Percentiles rank a stretch among this genome's conserved stretches.
These are phyloP conservation scores for Clupea harengus DNA, from an alignment of 2,113 vertebrate genomes.

Conservation along the genomic window DNA sequence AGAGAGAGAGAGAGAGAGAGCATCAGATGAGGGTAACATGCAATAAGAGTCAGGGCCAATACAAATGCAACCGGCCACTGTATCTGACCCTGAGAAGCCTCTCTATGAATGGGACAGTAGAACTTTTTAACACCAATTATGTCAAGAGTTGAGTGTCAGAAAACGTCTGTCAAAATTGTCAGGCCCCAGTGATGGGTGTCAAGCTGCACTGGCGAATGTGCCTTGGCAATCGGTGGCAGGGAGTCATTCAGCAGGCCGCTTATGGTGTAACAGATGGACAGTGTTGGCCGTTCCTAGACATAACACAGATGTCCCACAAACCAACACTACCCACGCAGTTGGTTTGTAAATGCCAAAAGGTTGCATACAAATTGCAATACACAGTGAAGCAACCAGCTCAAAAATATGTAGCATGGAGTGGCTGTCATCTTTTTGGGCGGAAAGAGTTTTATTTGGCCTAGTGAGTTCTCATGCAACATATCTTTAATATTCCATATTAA, in stretches of 20 bases:
- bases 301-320: neutral
- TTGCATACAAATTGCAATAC: neutral
- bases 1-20: neutral
- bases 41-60: neutral
- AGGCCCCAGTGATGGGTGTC: neutral
- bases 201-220: neutral
- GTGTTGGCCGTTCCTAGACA: neutral
- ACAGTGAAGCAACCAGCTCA: neutral
- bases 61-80: neutral
- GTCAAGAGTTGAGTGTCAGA: neutral
- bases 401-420: neutral
- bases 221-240: neutral
- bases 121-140: slow-evolving; percentile 11
- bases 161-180: slow-evolving; percentile 7
- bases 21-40: neutral
- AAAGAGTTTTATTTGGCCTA: slow-evolving; percentile 7
- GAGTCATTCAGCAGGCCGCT: neutral
- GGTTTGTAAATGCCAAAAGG: slow-evolving; percentile 6
- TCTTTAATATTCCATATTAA: slow-evolving; percentile 40
- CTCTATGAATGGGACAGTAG: neutral
- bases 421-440: neutral
- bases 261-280: slow-evolving; percentile 11
- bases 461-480: slow-evolving; percentile 31
- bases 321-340: slow-evolving; percentile 1
- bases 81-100: neutral